Conservation (phyloP, 2,797 vertebrate species). For the Columba guinea region DNA sequence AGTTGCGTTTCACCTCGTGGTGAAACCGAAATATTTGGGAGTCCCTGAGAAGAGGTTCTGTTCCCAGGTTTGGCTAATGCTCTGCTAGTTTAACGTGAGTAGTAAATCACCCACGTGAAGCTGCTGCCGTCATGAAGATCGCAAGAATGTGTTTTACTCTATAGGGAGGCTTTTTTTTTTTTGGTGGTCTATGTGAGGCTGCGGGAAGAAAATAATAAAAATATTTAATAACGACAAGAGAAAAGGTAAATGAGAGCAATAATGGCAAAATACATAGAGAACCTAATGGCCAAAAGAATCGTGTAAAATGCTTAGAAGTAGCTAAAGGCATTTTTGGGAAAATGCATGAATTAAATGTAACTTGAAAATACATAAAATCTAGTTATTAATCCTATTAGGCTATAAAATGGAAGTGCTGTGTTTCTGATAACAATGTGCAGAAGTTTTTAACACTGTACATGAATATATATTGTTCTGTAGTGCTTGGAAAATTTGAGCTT, state of each 20-base stretch:
- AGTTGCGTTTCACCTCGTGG: fast-evolving
- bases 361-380: neutral
- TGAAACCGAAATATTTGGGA: neutral
- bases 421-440: neutral
- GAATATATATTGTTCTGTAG: too few species aligned
- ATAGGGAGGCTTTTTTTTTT: too few species aligned
- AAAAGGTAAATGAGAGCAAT: neutral
- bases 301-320: neutral
- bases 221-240: neutral
- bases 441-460: neutral
- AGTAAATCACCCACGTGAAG: fast-evolving
- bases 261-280: neutral
- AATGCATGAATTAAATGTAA: neutral
- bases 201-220: neutral
- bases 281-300: neutral
- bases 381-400: neutral
- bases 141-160: fast-evolving
- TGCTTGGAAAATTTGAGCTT: neutral
- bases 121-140: neutral
- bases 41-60: too few species aligned
- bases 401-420: neutral
- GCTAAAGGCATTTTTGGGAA: neutral
- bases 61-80: fast-evolving
- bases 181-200: fast-evolving
- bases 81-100: fast-evolving